Evolutionary conservation across 2,797 vertebrate species (phyloP).

Genomic region (Notolepis coatsorum): DNA sequence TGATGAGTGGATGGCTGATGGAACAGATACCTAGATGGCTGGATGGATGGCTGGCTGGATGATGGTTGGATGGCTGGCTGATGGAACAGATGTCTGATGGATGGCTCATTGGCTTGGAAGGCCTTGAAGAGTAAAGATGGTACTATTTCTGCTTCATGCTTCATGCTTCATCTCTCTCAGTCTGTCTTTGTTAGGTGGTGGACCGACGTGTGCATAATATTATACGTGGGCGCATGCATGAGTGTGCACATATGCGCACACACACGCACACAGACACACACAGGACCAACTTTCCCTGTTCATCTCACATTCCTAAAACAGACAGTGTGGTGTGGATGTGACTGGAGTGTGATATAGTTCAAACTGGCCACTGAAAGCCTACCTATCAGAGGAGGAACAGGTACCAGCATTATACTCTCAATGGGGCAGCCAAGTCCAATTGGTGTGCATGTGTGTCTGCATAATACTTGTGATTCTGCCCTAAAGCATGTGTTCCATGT

Average conservation of each 20-base stretch:
- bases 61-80: constrained; percentile 7
- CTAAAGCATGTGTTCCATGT: constrained; percentile 34
- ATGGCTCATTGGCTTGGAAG: constrained; percentile 1
- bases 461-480: constrained; percentile 10
- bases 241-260: no score
- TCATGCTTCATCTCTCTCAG: neutral
- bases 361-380: constrained; percentile 64
- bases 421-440: constrained; percentile 49
- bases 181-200: no score
- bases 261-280: neutral
- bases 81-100: constrained; percentile 5
- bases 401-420: constrained; percentile 46
- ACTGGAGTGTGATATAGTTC: constrained; percentile 45
- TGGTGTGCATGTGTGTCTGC: constrained; percentile 6
- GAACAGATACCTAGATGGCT: constrained; percentile 10
- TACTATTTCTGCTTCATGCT: neutral
- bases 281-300: neutral
- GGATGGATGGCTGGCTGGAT: constrained; percentile 37
- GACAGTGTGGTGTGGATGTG: constrained; percentile 9
- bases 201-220: no score
- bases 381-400: constrained; percentile 69
- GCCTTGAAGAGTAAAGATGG: constrained; percentile 2
- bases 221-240: no score
- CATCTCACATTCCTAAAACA: neutral
- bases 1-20: constrained; percentile 9